Percentiles rank a stretch among this genome's conserved stretches.
Conservation (phyloP, 2,797 vertebrate genomes). For the Bradypus variegatus region DNA sequence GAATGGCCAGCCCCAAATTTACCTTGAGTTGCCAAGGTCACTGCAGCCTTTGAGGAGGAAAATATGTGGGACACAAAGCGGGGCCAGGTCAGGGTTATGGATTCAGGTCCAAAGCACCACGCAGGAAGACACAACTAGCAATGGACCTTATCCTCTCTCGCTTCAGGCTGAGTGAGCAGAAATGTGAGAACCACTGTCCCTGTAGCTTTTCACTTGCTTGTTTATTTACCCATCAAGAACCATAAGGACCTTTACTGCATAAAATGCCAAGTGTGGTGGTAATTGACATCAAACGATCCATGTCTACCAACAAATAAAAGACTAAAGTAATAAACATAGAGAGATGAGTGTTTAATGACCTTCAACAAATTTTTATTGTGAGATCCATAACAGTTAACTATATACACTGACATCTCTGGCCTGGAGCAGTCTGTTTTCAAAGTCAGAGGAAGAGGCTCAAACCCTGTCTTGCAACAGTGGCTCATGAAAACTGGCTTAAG, state of each 20-base stretch:
- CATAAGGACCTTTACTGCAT: conserved; percentile 66
- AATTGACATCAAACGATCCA: conserved; percentile 69
- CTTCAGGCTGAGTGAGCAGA: conserved; percentile 32
- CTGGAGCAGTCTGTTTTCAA: conserved; percentile 57
- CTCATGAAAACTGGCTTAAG: conserved; percentile 22
- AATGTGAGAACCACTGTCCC: conserved; percentile 30
- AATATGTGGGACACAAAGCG: background rate
- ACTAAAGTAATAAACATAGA: conserved; percentile 69
- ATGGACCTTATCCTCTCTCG: background rate
- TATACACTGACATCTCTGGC: conserved; percentile 66
- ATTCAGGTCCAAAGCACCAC: background rate
- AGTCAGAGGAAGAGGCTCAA: conserved; percentile 51
- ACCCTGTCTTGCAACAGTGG: conserved; percentile 22
- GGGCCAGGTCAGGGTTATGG: no score
- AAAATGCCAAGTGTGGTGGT: conserved; percentile 67
- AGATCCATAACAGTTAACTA: conserved; percentile 70
- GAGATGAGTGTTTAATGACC: conserved; percentile 70
- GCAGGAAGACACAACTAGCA: background rate
- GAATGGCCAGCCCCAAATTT: background rate
- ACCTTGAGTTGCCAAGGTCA: background rate
- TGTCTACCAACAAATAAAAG: conserved; percentile 71
- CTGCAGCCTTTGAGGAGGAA: background rate
- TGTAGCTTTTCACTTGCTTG: conserved; percentile 56
- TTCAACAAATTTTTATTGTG: conserved; percentile 72
- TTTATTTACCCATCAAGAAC: conserved; percentile 67